phyloP scores from a whole-genome alignment of 2,113 vertebrate species.

The Elephantulus edwardii region DNA sequence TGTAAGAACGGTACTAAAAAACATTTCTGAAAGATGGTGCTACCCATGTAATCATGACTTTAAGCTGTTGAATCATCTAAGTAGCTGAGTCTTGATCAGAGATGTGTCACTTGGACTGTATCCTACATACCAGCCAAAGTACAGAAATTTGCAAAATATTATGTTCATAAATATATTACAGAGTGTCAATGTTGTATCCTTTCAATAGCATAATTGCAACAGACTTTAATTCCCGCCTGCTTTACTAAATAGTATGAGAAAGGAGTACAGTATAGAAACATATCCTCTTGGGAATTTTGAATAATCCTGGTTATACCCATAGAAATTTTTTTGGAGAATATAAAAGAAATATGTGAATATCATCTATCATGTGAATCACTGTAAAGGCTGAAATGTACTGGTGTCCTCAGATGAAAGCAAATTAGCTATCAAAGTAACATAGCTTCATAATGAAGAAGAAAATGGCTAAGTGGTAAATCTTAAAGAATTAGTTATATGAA shows the following conservation, averaged over 20 bases:
- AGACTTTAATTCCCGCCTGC: neutral
- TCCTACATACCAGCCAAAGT: neutral
- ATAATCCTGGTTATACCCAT: neutral
- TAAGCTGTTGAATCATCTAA: neutral
- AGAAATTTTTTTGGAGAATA: neutral
- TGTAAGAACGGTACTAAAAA: no score
- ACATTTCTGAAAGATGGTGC: neutral
- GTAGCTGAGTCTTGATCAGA: neutral
- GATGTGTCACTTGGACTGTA: neutral
- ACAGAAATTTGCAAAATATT: neutral
- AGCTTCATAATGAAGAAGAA: neutral
- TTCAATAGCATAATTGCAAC: conserved; percentile 27
- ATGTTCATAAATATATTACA: conserved; percentile 1
- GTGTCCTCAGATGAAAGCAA: neutral
- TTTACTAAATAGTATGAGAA: neutral
- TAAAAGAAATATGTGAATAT: neutral
- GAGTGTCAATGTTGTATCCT: neutral
- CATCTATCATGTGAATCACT: neutral
- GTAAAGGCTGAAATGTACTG: neutral
- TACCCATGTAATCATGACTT: neutral
- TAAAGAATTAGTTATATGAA: neutral
- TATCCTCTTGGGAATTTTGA: neutral
- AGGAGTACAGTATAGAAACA: neutral
- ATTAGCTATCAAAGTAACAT: neutral
- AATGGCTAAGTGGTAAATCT: neutral